A percentile compares a stretch with the other conserved stretches of the same genome.
These are phyloP conservation scores for Halichondria panicea DNA, from an alignment of 37 sponge, comb jelly and placozoan species.

Conservation along the genomic window DNA sequence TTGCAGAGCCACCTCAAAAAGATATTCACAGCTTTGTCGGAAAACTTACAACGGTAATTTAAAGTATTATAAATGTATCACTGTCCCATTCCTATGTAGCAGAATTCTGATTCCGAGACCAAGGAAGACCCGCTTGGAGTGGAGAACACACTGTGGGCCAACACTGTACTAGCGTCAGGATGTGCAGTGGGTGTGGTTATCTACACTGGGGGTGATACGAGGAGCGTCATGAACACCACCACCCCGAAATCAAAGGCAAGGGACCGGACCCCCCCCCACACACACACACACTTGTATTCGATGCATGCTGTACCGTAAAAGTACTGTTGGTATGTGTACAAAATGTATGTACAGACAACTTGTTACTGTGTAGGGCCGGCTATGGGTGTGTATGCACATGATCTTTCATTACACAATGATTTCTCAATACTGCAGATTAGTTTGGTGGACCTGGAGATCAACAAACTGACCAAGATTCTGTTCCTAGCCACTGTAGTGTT, in stretches of 20 bases:
- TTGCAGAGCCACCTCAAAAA: slow-evolving; percentile 83
- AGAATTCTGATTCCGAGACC: slow-evolving; percentile 14
- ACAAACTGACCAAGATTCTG: slow-evolving; percentile 89
- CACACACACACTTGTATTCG: neutral
- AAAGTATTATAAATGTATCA: neutral
- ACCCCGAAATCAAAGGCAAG: slow-evolving; percentile 76
- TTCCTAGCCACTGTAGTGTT: slow-evolving; percentile 74
- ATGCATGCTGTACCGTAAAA: no score
- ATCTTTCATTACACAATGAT: no score
- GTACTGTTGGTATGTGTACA: no score
- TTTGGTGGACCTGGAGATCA: slow-evolving; percentile 87
- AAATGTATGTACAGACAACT: no score
- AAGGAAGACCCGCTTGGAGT: slow-evolving; percentile 83
- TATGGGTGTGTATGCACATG: neutral
- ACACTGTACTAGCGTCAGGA: slow-evolving; percentile 94
- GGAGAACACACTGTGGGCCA: slow-evolving; percentile 91
- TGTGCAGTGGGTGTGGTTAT: slow-evolving; percentile 81
- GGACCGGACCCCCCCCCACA: neutral
- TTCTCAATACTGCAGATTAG: slow-evolving; percentile 69
- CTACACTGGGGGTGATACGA: slow-evolving; percentile 89
- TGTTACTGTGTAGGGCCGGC: neutral
- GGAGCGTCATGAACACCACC: slow-evolving; percentile 86
- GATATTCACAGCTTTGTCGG: slow-evolving; percentile 87
- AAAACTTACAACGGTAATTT: slow-evolving; percentile 60
- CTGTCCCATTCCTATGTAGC: slow-evolving; percentile 1